Conservation (phyloP, 2,888 invertebrate genomes). For the Cotesia congregata region DNA sequence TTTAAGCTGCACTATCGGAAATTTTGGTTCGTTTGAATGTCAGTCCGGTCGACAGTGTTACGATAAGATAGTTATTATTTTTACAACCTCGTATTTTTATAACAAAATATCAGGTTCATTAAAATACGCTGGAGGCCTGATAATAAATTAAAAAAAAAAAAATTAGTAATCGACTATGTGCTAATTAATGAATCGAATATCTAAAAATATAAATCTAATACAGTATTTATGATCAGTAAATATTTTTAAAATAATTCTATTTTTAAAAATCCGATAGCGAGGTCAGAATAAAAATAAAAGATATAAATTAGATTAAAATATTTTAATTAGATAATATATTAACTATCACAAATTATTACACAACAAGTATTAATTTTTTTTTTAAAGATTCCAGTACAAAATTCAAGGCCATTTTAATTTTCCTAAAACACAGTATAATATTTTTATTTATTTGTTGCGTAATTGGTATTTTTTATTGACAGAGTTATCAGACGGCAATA, state of each 20-base stretch:
- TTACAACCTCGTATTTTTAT: too few relatives aligned
- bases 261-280: background rate
- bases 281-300: background rate
- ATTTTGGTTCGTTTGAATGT: background rate
- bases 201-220: background rate
- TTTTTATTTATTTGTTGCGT: background rate
- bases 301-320: background rate
- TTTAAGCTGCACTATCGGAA: background rate
- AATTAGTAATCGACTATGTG: background rate
- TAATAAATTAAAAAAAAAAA: constrained; percentile 7
- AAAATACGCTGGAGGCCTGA: constrained; percentile 13
- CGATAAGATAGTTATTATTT: constrained; percentile 10
- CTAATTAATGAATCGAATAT: background rate
- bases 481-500: background rate
- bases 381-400: background rate
- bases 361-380: background rate
- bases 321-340: background rate
- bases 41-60: background rate
- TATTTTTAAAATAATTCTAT: background rate
- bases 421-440: background rate
- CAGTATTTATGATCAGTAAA: background rate
- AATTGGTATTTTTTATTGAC: background rate
- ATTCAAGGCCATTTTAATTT: background rate
- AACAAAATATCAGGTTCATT: background rate
- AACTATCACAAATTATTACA: background rate